Percentiles rank a stretch among this genome's conserved stretches.
phyloP scores from a whole-genome alignment of 2,113 vertebrate species.

The Rhea americana region DNA sequence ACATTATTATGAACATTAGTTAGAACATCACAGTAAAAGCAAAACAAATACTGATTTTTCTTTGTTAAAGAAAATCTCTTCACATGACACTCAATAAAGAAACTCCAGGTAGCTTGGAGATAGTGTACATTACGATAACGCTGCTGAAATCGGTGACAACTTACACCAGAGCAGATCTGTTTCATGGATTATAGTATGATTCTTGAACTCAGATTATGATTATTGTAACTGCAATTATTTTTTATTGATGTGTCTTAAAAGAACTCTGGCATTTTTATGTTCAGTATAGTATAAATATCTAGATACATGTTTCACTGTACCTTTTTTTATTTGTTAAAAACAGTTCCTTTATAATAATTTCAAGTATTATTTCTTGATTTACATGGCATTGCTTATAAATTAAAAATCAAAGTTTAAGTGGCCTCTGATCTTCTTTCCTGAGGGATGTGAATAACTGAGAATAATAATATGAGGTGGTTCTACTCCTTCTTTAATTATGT shows the following conservation, averaged over 20 bases:
- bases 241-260: background rate
- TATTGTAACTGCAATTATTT: background rate
- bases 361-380: slow-evolving; percentile 44
- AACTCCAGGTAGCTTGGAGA: background rate
- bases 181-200: fast-evolving
- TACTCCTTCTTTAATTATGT: slow-evolving; percentile 49
- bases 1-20: background rate
- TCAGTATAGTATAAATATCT: background rate
- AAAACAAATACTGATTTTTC: background rate
- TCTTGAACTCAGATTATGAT: background rate
- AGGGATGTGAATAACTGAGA: slow-evolving; percentile 28
- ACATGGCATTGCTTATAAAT: slow-evolving; percentile 45
- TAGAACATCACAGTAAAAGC: background rate
- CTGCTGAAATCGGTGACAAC: background rate
- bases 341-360: background rate
- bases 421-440: slow-evolving; percentile 62
- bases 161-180: background rate
- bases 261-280: background rate
- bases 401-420: slow-evolving; percentile 57
- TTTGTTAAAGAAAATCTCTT: background rate
- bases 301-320: background rate
- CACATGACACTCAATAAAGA: background rate
- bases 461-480: slow-evolving; percentile 38
- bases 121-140: background rate
- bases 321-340: background rate